A percentile compares a stretch with the other conserved stretches of the same genome.
Conservation (phyloP, 2,888 invertebrate genomes). For the Cataglyphis altisquamis region DNA sequence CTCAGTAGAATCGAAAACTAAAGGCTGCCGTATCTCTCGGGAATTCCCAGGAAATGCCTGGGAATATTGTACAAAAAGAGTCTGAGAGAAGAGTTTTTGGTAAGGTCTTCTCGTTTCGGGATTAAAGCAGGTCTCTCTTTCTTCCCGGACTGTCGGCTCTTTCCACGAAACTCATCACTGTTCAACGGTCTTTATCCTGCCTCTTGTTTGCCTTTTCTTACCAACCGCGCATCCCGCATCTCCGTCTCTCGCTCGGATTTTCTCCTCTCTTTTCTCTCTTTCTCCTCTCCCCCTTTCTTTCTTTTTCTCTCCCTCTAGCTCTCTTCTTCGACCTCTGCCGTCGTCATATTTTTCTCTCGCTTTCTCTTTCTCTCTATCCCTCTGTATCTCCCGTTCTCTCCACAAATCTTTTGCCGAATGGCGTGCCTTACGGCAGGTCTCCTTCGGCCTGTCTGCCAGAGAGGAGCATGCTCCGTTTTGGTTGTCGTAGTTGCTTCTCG, state of each 20-base stretch:
- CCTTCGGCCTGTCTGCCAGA: conserved; percentile 60
- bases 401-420: conserved; percentile 76
- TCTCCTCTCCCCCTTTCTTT: conserved; percentile 43
- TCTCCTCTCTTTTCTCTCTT: conserved; percentile 27
- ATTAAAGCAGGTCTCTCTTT: conserved; percentile 71
- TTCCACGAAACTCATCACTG: conserved; percentile 81
- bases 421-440: conserved; percentile 72
- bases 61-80: conserved; percentile 62
- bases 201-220: conserved; percentile 78
- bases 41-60: conserved; percentile 67
- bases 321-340: conserved; percentile 49
- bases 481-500: conserved; percentile 68
- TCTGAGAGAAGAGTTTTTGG: conserved; percentile 62
- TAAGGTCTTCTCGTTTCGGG: conserved; percentile 68
- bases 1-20: conserved; percentile 51
- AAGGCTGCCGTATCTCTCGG: conserved; percentile 60
- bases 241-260: conserved; percentile 50
- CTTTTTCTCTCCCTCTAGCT: conserved; percentile 48
- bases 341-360: conserved; percentile 38
- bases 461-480: conserved; percentile 70
- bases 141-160: conserved; percentile 65
- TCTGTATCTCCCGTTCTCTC: conserved; percentile 49
- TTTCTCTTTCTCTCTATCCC: conserved; percentile 45
- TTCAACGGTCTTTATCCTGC: conserved; percentile 76
- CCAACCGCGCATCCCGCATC: conserved; percentile 65